A percentile compares a stretch with the other conserved stretches of the same genome.
These are phyloP conservation scores for Paedocypris micromegethes DNA, from an alignment of 2,797 vertebrate species.

Conservation along the genomic window DNA sequence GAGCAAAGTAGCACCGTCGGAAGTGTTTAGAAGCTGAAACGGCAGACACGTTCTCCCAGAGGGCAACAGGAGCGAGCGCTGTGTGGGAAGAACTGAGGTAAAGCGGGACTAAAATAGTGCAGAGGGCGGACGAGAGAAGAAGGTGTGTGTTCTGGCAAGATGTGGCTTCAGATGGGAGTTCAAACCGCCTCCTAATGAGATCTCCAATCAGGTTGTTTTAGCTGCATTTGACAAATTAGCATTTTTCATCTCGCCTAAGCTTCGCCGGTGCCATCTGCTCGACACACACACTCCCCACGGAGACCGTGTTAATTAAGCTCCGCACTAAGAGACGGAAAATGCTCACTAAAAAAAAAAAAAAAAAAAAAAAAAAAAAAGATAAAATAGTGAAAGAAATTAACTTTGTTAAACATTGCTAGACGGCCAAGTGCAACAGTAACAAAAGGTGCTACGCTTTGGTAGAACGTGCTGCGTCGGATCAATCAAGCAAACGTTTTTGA, in stretches of 20 bases:
- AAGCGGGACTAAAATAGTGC: conserved; percentile 36
- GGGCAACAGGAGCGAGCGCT: conserved; percentile 1
- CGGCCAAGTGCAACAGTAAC: too few species aligned
- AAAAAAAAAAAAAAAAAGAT: too few species aligned
- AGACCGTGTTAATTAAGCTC: conserved; percentile 56
- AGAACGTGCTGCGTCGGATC: too few species aligned
- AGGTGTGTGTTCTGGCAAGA: conserved; percentile 46
- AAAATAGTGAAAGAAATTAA: too few species aligned
- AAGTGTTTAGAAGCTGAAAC: conserved; percentile 18
- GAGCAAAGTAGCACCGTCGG: neutral
- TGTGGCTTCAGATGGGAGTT: conserved; percentile 48
- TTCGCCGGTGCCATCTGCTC: conserved; percentile 56
- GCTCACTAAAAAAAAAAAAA: conserved; percentile 51
- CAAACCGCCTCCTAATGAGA: conserved; percentile 54
- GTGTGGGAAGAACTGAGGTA: conserved; percentile 16
- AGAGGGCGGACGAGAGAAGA: conserved; percentile 33
- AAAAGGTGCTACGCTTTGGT: too few species aligned
- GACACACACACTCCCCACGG: conserved; percentile 45
- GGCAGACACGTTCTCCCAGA: conserved; percentile 18
- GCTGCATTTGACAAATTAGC: conserved; percentile 58
- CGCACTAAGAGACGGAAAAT: conserved; percentile 49
- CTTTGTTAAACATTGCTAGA: too few species aligned
- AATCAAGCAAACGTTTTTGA: too few species aligned
- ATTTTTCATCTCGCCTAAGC: conserved; percentile 55
- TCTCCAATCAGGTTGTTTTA: conserved; percentile 58